phyloP scores from a whole-genome alignment of 1,140 invertebrate genomes.

The Venturia canescens region DNA sequence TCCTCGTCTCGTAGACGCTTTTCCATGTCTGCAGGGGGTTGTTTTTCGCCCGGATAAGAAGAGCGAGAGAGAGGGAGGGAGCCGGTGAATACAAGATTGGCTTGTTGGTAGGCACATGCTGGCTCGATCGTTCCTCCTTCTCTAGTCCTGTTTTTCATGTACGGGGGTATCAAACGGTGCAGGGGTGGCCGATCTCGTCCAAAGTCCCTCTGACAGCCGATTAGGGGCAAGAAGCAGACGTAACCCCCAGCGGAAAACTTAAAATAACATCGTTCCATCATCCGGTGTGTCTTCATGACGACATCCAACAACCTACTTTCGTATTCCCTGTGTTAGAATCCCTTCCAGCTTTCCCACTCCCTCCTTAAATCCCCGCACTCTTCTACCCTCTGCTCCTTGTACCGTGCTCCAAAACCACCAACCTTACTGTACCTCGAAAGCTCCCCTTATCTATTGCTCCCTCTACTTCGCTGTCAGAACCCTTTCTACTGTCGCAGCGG shows the following conservation, averaged over 20 bases:
- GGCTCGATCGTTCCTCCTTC: slow-evolving; percentile 29
- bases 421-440: background rate
- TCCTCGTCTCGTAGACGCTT: background rate
- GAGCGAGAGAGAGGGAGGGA: background rate
- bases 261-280: slow-evolving; percentile 77
- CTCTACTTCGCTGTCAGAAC: slow-evolving; percentile 40
- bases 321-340: slow-evolving; percentile 60
- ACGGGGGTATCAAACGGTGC: slow-evolving; percentile 28
- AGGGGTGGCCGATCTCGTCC: slow-evolving; percentile 40
- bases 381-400: slow-evolving; percentile 48
- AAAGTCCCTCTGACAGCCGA: slow-evolving; percentile 69
- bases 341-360: slow-evolving; percentile 2
- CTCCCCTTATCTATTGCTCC: slow-evolving; percentile 30
- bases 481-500: slow-evolving; percentile 5
- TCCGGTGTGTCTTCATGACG: slow-evolving; percentile 68
- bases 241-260: slow-evolving; percentile 75
- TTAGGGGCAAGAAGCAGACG: slow-evolving; percentile 68
- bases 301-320: slow-evolving; percentile 68
- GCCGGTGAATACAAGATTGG: slow-evolving; percentile 28
- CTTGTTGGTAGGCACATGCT: slow-evolving; percentile 24
- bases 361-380: no score
- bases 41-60: background rate
- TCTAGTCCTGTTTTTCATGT: slow-evolving; percentile 16
- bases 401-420: background rate
- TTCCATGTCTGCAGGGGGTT: slow-evolving; percentile 60